These are phyloP conservation scores for Drosophila hydei DNA, from an alignment of 1,140 invertebrate species.

Conservation along the genomic window DNA sequence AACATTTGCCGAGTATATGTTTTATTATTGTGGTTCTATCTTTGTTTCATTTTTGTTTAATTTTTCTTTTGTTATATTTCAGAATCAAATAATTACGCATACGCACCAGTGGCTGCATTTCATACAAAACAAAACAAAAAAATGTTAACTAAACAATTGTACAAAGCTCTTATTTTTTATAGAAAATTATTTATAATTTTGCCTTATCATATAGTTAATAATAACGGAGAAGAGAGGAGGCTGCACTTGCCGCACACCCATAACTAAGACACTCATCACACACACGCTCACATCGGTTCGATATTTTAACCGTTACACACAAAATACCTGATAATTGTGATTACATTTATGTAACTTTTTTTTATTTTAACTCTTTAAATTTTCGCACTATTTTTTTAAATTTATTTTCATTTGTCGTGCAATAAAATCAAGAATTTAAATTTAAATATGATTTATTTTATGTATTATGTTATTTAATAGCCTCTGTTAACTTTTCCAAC, in stretches of 20 bases:
- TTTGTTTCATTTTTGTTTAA: conserved; percentile 50
- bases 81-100: conserved; percentile 74
- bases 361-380: conserved; percentile 59
- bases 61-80: conserved; percentile 62
- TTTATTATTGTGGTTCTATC: conserved; percentile 52
- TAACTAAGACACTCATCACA: conserved; percentile 19
- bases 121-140: conserved; percentile 44
- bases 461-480: conserved; percentile 25
- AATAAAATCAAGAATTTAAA: conserved; percentile 58
- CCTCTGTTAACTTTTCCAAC: conserved; percentile 46
- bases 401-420: conserved; percentile 65
- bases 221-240: conserved; percentile 21
- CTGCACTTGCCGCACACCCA: conserved; percentile 65
- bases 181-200: conserved; percentile 75
- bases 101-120: conserved; percentile 63
- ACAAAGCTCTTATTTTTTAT: conserved; percentile 69
- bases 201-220: conserved; percentile 52
- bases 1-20: conserved; percentile 6
- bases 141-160: conserved; percentile 58
- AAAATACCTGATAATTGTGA: conserved; percentile 77
- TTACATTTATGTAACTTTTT: conserved; percentile 54
- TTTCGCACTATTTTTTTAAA: conserved; percentile 59
- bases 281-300: conserved; percentile 12
- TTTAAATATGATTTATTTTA: neutral
- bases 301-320: conserved; percentile 51